These are phyloP conservation scores for Cotesia typhae DNA, from an alignment of 1,140 invertebrate species.

Conservation along the genomic window DNA sequence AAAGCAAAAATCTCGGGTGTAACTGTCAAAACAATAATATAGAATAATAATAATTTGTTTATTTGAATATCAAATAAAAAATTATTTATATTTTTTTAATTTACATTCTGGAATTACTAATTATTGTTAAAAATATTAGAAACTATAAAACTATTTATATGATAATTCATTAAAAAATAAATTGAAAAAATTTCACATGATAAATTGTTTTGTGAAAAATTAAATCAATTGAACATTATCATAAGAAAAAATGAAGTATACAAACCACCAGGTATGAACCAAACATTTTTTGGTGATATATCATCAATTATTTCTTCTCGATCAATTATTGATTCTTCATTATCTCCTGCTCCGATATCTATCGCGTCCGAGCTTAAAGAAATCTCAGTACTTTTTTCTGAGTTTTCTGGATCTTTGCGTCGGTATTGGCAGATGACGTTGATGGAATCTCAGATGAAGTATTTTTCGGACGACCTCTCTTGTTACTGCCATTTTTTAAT, in stretches of 20 bases:
- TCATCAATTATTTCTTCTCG: conserved; percentile 5
- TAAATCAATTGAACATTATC: background rate
- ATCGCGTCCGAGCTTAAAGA: background rate
- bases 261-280: conserved; percentile 4
- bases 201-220: background rate
- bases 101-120: background rate
- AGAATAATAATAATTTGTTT: background rate
- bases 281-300: conserved; percentile 9
- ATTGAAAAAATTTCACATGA: conserved; percentile 3
- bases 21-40: background rate
- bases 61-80: background rate
- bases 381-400: background rate
- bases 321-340: background rate
- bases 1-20: background rate
- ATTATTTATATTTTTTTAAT: conserved; percentile 1
- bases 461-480: background rate
- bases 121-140: conserved; percentile 5
- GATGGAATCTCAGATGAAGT: background rate
- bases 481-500: background rate
- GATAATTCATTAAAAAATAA: background rate
- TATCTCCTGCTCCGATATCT: background rate
- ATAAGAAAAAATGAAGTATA: background rate
- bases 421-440: background rate
- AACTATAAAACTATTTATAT: conserved; percentile 1
- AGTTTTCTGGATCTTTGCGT: background rate